Percentiles rank a stretch among this genome's conserved stretches.
These are phyloP conservation scores for Rhagophthalmus giganteus DNA, from an alignment of 2,888 invertebrate species.

Conservation along the genomic window DNA sequence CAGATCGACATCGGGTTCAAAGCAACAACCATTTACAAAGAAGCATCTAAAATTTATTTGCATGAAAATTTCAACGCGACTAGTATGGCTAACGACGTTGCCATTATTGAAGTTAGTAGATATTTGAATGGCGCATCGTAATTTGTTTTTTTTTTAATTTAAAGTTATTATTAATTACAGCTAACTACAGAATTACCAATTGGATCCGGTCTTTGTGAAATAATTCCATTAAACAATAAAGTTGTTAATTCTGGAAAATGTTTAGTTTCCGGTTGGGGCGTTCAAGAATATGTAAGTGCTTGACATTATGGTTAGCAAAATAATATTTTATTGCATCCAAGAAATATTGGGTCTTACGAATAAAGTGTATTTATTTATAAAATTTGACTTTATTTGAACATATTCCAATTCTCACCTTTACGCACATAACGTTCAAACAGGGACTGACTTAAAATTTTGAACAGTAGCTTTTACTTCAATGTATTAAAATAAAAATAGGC, in stretches of 20 bases:
- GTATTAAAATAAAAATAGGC: too few species aligned
- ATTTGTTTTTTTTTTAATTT: too few species aligned
- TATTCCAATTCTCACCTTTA: too few species aligned
- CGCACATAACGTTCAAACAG: too few species aligned
- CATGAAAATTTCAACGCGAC: slow-evolving; percentile 35
- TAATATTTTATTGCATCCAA: neutral
- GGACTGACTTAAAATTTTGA: too few species aligned
- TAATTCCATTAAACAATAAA: slow-evolving; percentile 21
- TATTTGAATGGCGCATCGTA: too few species aligned
- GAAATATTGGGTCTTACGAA: neutral
- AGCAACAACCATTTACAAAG: slow-evolving; percentile 27
- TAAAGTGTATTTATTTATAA: neutral
- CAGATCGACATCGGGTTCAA: slow-evolving; percentile 33
- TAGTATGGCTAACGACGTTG: slow-evolving; percentile 38
- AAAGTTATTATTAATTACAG: too few species aligned
- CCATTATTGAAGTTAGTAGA: slow-evolving; percentile 36
- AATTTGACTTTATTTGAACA: too few species aligned
- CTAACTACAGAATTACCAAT: neutral
- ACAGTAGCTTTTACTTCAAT: too few species aligned
- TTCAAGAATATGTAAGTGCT: slow-evolving; percentile 31
- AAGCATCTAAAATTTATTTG: slow-evolving; percentile 32
- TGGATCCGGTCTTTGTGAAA: slow-evolving; percentile 6
- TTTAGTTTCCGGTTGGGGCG: slow-evolving; percentile 37
- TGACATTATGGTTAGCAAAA: slow-evolving; percentile 1
- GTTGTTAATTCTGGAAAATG: slow-evolving; percentile 25